Conservation (phyloP, 2,888 invertebrate genomes). For the Linnaemya tessellans region DNA sequence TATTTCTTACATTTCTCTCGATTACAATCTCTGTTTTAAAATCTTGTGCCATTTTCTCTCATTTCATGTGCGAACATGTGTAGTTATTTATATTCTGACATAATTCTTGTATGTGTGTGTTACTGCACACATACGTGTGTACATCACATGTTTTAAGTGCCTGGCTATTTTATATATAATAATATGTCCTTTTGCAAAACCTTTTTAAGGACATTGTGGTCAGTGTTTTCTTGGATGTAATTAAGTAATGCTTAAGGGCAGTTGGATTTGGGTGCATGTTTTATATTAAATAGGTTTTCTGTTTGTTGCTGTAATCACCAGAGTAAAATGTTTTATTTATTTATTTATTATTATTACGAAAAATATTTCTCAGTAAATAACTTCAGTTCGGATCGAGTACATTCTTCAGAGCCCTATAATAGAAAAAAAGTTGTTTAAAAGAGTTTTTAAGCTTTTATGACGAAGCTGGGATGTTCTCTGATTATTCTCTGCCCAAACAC, state of each 20-base stretch:
- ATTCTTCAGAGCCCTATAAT: no score
- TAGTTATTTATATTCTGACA: no score
- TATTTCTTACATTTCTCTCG: not conserved
- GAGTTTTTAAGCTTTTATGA: no score
- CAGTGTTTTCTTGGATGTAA: slow-evolving; percentile 49
- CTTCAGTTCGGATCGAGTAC: no score
- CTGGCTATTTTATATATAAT: not conserved
- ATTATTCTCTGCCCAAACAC: no score
- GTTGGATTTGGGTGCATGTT: slow-evolving; percentile 46
- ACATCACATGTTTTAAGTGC: not conserved
- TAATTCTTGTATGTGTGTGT: not conserved
- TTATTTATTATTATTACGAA: no score
- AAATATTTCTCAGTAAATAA: no score
- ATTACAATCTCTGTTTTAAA: not conserved
- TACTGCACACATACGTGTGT: not conserved
- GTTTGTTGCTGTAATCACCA: not conserved
- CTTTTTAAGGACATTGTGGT: slow-evolving; percentile 18
- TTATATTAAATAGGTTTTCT: slow-evolving; percentile 6
- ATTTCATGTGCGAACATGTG: not conserved
- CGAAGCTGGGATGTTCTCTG: no score
- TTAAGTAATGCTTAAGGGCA: slow-evolving; percentile 61
- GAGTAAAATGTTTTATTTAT: no score
- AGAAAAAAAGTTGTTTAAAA: no score
- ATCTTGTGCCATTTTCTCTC: not conserved
- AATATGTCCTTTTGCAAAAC: not conserved